A percentile compares a stretch with the other conserved stretches of the same genome.
These are phyloP conservation scores for Accipiter virgatus DNA, from an alignment of 2,113 vertebrate species.

Conservation along the genomic window DNA sequence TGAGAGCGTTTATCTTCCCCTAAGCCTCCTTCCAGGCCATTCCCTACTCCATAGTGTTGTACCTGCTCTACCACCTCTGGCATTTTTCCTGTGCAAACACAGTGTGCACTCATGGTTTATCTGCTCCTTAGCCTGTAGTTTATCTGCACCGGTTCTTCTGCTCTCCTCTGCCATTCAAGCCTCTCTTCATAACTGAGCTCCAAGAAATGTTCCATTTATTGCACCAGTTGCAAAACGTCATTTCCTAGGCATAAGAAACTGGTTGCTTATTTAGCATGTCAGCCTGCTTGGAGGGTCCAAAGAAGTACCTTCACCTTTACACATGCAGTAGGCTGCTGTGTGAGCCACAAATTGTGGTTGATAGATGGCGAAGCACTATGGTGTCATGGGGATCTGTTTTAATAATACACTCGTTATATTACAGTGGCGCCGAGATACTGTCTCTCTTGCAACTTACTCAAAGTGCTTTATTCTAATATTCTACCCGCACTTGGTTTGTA, in stretches of 20 bases:
- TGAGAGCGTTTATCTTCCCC: not conserved
- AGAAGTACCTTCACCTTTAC: not conserved
- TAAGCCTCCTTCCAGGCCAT: not conserved
- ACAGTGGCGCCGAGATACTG: rapidly evolving
- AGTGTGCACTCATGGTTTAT: rapidly evolving
- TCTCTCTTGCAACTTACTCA: not conserved
- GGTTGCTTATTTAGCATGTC: not conserved
- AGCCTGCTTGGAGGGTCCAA: not conserved
- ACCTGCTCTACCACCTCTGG: not conserved
- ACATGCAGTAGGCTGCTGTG: rapidly evolving
- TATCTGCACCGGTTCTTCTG: not conserved
- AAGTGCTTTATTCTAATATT: not conserved
- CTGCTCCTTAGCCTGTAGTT: not conserved
- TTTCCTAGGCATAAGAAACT: not conserved
- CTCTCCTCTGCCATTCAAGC: not conserved
- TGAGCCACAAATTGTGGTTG: not conserved
- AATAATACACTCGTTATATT: not conserved
- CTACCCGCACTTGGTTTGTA: not conserved
- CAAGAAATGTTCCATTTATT: not conserved
- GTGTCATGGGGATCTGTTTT: not conserved
- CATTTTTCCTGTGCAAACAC: rapidly evolving
- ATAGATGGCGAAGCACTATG: not conserved
- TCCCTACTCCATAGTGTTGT: rapidly evolving
- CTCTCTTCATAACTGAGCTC: not conserved
- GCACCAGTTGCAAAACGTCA: not conserved